phyloP scores from a whole-genome alignment of 2,888 invertebrate genomes.

The Monoplex corrugatus region DNA sequence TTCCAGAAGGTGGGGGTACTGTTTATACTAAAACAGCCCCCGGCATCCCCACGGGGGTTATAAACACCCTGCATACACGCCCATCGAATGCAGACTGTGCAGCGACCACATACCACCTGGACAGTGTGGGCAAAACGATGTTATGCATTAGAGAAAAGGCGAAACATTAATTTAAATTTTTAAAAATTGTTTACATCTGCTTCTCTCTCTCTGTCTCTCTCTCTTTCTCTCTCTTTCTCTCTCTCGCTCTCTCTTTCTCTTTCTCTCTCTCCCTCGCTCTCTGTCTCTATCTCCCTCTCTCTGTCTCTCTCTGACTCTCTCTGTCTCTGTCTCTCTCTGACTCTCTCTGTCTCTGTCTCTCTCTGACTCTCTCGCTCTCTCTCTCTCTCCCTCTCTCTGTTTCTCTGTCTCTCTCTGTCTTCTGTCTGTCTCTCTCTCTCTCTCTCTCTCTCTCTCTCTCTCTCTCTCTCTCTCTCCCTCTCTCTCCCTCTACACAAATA shows the following conservation, averaged over 20 bases:
- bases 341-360: constrained; percentile 43
- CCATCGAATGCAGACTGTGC: too few relatives aligned
- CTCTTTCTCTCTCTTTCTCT: neutral
- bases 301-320: neutral
- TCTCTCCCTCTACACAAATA: neutral
- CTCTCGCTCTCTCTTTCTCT: neutral
- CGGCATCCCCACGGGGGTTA: too few relatives aligned
- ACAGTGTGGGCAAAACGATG: too few relatives aligned
- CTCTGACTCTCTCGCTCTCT: neutral
- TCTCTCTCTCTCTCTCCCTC: neutral
- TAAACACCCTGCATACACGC: too few relatives aligned
- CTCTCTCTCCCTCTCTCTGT: neutral
- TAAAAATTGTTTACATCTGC: neutral
- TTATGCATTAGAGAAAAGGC: too few relatives aligned
- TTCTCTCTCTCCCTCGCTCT: neutral
- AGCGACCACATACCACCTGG: too few relatives aligned
- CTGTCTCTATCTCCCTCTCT: neutral
- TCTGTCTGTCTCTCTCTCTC: constrained; percentile 5
- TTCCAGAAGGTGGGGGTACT: too few relatives aligned
- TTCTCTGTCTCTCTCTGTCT: neutral
- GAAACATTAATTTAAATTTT: too few relatives aligned
- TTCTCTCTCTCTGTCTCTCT: neutral
- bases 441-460: neutral
- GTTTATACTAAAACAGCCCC: too few relatives aligned
- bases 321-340: constrained; percentile 33